These are phyloP conservation scores for Scophthalmus maximus DNA, from an alignment of 2,113 vertebrate genomes.

Conservation along the genomic window DNA sequence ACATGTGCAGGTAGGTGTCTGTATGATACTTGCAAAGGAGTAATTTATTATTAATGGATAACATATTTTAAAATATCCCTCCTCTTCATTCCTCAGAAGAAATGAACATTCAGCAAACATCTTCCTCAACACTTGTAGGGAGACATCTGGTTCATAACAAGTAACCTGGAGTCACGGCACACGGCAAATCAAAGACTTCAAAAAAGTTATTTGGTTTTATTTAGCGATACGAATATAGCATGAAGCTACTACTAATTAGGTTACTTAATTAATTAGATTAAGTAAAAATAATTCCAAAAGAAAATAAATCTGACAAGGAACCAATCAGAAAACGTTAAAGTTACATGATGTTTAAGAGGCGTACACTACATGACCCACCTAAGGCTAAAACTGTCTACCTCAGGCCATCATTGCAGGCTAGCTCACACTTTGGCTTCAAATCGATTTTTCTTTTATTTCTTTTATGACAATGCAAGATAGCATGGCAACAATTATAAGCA, in stretches of 20 bases:
- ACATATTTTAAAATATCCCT: not conserved
- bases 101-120: not conserved
- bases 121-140: not conserved
- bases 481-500: not conserved
- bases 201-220: not conserved
- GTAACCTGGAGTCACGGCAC: not conserved
- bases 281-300: too few species aligned
- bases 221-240: not conserved
- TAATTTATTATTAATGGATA: not conserved
- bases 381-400: conserved; percentile 55
- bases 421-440: not conserved
- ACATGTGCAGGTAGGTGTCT: conserved; percentile 38
- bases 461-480: not conserved
- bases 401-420: not conserved
- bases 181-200: not conserved
- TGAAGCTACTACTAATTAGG: not conserved
- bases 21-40: not conserved
- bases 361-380: conserved; percentile 15
- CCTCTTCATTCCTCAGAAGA: not conserved
- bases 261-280: conserved; percentile 1
- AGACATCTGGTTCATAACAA: not conserved
- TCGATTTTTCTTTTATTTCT: not conserved
- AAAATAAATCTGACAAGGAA: conserved; percentile 36
- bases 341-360: not conserved
- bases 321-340: conserved; percentile 15